Base-by-base conservation (phyloP, 2,113 vertebrate genomes). In the Trachemys scripta region DNA sequence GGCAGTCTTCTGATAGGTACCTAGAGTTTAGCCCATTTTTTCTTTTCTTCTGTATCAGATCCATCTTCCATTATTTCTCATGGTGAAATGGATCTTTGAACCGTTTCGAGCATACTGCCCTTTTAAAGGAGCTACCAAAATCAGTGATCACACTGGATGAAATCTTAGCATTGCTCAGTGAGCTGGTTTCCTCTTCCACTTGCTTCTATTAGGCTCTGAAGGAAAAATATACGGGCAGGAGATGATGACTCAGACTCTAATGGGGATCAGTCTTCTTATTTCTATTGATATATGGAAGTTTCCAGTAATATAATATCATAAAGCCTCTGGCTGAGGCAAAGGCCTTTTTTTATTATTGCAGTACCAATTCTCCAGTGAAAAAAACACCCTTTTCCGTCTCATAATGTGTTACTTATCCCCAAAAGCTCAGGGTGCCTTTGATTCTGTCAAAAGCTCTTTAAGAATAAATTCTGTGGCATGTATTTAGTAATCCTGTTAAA, bases 401-500 rank as follows among this genome's bases (percentile, higher is more conserved):
- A 19, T 86, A 31, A 85, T 89, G 88, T 27, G 14, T 88, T 91
- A 83, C 45, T 85, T 22, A 83, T 45, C 11, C 7, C 9, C 22
- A 35, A 57, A 79, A 53, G 2, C n/a, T 0, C 9, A 29, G 11
- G 27, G 3, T 80, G 1, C 45, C 42, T 65, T 53, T 59, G 14
- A 90, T 75, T 95, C 78, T 93, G 29, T 83, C 84, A 19, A n/a
- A 83, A 75, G 3, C 8, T 56, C n/a, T 59, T 47, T 14, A 12
- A 96, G 14, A 85, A 81, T 81, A 25, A 83, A n/a, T 19, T 45
- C 72, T 31, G 10, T 50, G 24, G 82, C 12, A 12, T 89, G 17
- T 87, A 83, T 57, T 56, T 82, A 88, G 91, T 87, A 82, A 88
- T 89, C 9, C 49, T 89, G 50, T 87, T 93, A 12, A 80, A 87